phyloP scores from a whole-genome alignment of 1,140 invertebrate genomes.

The Geopemphigus sp. region DNA sequence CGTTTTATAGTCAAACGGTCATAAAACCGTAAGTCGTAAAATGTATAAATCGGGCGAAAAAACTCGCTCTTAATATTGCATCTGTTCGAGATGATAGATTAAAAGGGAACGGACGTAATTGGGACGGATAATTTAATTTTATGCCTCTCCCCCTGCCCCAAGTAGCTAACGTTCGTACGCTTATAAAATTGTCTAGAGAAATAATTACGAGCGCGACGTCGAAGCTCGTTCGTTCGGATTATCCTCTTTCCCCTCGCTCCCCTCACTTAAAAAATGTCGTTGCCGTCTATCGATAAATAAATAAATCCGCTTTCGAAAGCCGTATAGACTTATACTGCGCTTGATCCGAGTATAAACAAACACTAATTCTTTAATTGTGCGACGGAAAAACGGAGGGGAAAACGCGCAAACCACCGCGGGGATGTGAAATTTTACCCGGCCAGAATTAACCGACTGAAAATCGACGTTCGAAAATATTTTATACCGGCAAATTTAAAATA shows the following conservation, averaged over 20 bases:
- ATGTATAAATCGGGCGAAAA: slow-evolving; percentile 33
- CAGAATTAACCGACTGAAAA: too few relatives aligned
- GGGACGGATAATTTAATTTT: slow-evolving; percentile 36
- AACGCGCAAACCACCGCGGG: too few relatives aligned
- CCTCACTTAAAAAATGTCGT: neutral
- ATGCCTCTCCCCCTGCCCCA: too few relatives aligned
- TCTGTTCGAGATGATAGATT: slow-evolving; percentile 45
- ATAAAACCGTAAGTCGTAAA: slow-evolving; percentile 45
- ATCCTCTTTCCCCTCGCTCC: too few relatives aligned
- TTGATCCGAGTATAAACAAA: too few relatives aligned
- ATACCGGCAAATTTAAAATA: too few relatives aligned
- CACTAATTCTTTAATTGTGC: too few relatives aligned
- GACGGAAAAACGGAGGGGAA: too few relatives aligned
- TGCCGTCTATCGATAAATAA: neutral
- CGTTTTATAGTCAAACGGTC: slow-evolving; percentile 32
- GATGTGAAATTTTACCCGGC: too few relatives aligned
- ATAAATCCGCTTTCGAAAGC: neutral
- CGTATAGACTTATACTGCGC: too few relatives aligned
- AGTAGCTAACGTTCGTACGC: neutral
- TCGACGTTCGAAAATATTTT: too few relatives aligned
- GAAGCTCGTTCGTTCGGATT: slow-evolving; percentile 20
- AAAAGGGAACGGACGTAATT: slow-evolving; percentile 11
- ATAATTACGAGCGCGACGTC: slow-evolving; percentile 32
- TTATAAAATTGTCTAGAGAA: slow-evolving; percentile 6
- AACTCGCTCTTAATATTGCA: slow-evolving; percentile 42